A percentile compares a stretch with the other conserved stretches of the same genome.
These are phyloP conservation scores for Chironomus tentans DNA, from an alignment of 2,888 invertebrate species.

Conservation along the genomic window DNA sequence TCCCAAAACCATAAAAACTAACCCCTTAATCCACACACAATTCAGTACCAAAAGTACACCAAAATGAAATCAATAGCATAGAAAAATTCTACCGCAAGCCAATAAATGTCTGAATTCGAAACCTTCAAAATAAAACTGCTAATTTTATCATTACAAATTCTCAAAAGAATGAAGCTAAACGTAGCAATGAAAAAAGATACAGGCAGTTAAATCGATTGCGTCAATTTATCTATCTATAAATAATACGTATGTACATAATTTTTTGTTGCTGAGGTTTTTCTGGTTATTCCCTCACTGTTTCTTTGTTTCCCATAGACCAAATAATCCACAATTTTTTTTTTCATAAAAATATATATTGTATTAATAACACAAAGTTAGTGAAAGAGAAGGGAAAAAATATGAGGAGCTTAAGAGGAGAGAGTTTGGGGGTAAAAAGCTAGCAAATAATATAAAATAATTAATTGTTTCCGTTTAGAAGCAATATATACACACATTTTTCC, in stretches of 20 bases:
- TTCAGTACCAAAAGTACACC: too few relatives aligned
- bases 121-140: too few relatives aligned
- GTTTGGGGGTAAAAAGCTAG: not conserved
- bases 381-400: not conserved
- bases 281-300: not conserved
- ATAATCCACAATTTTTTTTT: not conserved
- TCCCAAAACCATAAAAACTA: too few relatives aligned
- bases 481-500: slow-evolving; percentile 8
- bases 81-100: too few relatives aligned
- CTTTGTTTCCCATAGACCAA: not conserved
- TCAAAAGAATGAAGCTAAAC: too few relatives aligned
- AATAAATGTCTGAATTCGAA: too few relatives aligned
- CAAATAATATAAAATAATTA: slow-evolving; percentile 11
- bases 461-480: slow-evolving; percentile 12
- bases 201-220: slow-evolving; percentile 1
- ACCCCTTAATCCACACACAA: too few relatives aligned
- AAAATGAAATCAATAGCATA: too few relatives aligned
- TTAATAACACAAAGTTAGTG: not conserved
- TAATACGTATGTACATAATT: too few relatives aligned
- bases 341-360: not conserved
- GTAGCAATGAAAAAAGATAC: not conserved
- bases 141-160: too few relatives aligned
- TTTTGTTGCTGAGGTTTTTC: not conserved
- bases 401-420: not conserved
- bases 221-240: not conserved